phyloP scores from a whole-genome alignment of 2,113 vertebrate species.

The Chamaea fasciata region DNA sequence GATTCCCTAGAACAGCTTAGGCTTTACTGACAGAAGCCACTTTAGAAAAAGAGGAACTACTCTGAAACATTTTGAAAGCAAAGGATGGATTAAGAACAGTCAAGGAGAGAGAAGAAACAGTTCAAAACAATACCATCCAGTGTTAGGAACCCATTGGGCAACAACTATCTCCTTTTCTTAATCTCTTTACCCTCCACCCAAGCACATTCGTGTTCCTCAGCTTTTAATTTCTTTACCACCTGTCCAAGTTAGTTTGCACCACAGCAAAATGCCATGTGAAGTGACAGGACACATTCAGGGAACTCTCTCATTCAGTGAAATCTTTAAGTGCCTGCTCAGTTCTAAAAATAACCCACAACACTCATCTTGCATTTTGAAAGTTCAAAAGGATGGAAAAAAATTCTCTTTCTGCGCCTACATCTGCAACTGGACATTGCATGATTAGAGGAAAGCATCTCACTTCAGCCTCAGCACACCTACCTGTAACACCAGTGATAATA shows the following conservation, averaged over 20 bases:
- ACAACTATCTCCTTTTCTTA: neutral
- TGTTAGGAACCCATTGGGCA: neutral
- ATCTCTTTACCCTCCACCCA: neutral
- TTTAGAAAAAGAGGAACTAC: neutral
- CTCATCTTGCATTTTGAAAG: neutral
- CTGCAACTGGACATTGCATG: neutral
- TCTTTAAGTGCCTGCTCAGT: neutral
- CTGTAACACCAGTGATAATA: neutral
- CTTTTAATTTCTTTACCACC: slow-evolving; percentile 29
- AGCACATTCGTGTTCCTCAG: slow-evolving; percentile 17
- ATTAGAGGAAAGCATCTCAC: neutral
- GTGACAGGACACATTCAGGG: slow-evolving; percentile 34
- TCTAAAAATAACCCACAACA: slow-evolving; percentile 26
- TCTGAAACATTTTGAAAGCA: neutral
- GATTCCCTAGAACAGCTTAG: neutral
- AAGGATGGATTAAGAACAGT: neutral
- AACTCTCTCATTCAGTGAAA: slow-evolving; percentile 23
- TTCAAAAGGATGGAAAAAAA: neutral
- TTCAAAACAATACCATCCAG: neutral
- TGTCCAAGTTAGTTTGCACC: slow-evolving; percentile 3
- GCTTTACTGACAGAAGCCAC: neutral
- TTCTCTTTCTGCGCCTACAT: neutral
- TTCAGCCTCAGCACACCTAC: neutral
- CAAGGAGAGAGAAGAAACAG: neutral
- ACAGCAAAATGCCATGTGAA: neutral